Evolutionary conservation across 2,888 invertebrate species (phyloP).

Genomic region (Dorcus parallelipipedus): DNA sequence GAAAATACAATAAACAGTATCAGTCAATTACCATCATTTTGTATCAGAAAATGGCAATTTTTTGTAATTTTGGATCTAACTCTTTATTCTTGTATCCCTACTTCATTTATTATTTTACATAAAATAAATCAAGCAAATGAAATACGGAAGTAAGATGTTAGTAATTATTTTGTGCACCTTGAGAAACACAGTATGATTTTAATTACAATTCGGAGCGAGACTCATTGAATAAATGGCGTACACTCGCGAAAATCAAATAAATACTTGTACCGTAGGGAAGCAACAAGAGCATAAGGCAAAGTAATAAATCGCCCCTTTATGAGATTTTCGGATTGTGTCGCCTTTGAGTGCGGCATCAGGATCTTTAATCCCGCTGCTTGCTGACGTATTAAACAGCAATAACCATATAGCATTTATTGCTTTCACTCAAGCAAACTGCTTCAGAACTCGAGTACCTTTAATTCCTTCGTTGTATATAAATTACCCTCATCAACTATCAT

Average conservation of each 20-base stretch:
- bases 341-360: slow-evolving; percentile 31
- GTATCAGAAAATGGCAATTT: too few species aligned
- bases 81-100: too few species aligned
- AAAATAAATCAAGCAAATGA: too few species aligned
- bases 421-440: slow-evolving; percentile 15
- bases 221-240: not conserved
- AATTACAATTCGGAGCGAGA: not conserved
- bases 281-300: slow-evolving; percentile 12
- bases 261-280: slow-evolving; percentile 3
- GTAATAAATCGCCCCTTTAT: slow-evolving; percentile 29
- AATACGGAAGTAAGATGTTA: too few species aligned
- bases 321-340: slow-evolving; percentile 36
- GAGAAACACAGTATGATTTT: not conserved
- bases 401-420: slow-evolving; percentile 34
- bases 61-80: too few species aligned
- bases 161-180: too few species aligned
- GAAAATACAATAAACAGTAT: too few species aligned
- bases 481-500: too few species aligned
- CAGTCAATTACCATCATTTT: too few species aligned
- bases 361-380: slow-evolving; percentile 32
- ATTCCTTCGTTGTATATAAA: not conserved
- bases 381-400: slow-evolving; percentile 34
- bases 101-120: too few species aligned
- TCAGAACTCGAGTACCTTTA: slow-evolving; percentile 4
- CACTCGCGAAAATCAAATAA: slow-evolving; percentile 4